Percentiles rank a stretch among this genome's conserved stretches.
phyloP scores from a whole-genome alignment of 1,140 invertebrate genomes.

The Trichomalopsis sarcophagae region DNA sequence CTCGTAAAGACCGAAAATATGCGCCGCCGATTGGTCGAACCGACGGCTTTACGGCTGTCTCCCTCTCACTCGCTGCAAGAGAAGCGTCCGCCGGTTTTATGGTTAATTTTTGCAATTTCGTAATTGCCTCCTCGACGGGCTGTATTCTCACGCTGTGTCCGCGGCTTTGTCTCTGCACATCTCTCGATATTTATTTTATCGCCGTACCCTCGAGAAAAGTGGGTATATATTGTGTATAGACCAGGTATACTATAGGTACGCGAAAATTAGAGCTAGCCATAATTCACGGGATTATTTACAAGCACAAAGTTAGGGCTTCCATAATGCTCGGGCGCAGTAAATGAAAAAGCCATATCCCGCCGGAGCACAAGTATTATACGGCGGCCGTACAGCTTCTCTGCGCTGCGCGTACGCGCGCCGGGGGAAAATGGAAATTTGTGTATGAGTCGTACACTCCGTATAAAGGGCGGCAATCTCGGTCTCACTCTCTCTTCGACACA shows the following conservation, averaged over 20 bases:
- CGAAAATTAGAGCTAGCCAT: conserved; percentile 4
- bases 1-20: conserved; percentile 73
- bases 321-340: neutral
- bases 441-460: conserved; percentile 2
- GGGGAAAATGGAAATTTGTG: conserved; percentile 20
- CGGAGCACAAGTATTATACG: neutral
- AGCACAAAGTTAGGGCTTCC: neutral
- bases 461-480: conserved; percentile 48
- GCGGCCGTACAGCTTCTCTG: neutral
- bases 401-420: neutral
- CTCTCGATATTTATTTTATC: too few species aligned
- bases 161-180: conserved; percentile 29
- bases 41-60: conserved; percentile 64
- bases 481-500: conserved; percentile 50
- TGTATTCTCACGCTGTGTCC: conserved; percentile 42
- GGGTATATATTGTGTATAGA: too few species aligned
- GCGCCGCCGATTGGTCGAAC: conserved; percentile 66
- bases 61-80: neutral
- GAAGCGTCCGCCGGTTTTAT: conserved; percentile 65
- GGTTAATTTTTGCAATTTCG: conserved; percentile 72
- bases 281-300: conserved; percentile 37
- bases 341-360: conserved; percentile 36
- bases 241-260: too few species aligned
- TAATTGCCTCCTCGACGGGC: conserved; percentile 62
- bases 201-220: too few species aligned